Base-by-base conservation (phyloP, 1,140 invertebrate genomes). In the Choristoneura fumiferana region DNA sequence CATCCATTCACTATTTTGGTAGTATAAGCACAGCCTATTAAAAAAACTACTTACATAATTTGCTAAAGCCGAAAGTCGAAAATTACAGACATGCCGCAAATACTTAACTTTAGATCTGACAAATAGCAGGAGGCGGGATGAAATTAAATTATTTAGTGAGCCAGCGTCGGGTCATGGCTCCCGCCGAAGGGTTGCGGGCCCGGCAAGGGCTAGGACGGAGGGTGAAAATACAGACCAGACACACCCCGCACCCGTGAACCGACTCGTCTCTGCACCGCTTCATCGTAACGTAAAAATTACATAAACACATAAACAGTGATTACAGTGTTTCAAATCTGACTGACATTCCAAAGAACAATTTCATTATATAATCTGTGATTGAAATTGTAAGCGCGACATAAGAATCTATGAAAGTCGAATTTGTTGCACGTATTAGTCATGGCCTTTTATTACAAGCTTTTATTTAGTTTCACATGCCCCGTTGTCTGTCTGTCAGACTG, bases 111-210 rank as follows among this genome's bases (percentile, higher is more conserved):
- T 49, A 22, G 18, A 18, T 22, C 18, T 22, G 43, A 49, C 43
- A 12, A 18, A 40, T 45, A 49, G 43, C 22, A 59, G 55, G 68
- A 62, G 60, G 40, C 61, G 64, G 65, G 62, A 62, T 60, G 57
- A 68, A 67, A 60, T 65, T 68, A 66, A 64, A 65, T 60, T 63
- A 71, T 65, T 65, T 65, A 65, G 53, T 53, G 45, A 65, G n/a
- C 49, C 22, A 6, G 22, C 37, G 35, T 8, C 36, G 22, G 58
- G 29, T 40, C 54, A 29, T 14, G 52, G 33, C 54, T 29, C 49
- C 34, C 60, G 66, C 61, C 58, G 35, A 15, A 59, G 63, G 57
- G 58, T 55, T 53, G 40, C 37, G 22, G 22, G 52, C 54, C 22
- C 56, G 58, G 38, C 62, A 57, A 56, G 57, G 22, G 12, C 49